Conservation (phyloP, 1,140 invertebrate genomes). For the Ladona fulva region DNA sequence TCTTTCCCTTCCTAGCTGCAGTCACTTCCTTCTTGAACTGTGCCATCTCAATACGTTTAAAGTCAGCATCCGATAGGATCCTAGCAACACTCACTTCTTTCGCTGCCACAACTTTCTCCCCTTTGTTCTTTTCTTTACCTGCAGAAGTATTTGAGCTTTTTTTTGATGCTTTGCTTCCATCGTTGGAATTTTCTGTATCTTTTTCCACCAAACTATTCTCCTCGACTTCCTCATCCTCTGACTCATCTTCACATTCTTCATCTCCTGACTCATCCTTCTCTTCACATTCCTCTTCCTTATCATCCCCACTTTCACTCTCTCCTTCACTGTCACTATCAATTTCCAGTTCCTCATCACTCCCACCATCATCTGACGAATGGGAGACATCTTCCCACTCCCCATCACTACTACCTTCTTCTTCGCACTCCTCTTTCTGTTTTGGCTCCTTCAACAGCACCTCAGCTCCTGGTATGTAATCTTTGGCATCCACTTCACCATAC, state of each 20-base stretch:
- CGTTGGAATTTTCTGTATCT: constrained; percentile 34
- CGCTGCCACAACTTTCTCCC: constrained; percentile 43
- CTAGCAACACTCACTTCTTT: constrained; percentile 61
- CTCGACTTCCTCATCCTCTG: constrained; percentile 34
- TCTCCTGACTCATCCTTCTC: constrained; percentile 32
- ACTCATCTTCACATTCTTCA: constrained; percentile 35
- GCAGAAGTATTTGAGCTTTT: not conserved
- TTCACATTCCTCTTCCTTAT: too few relatives aligned
- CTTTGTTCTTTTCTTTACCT: constrained; percentile 16
- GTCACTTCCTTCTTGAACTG: constrained; percentile 75
- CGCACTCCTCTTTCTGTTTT: constrained; percentile 30
- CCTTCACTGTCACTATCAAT: constrained; percentile 23
- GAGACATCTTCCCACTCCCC: constrained; percentile 68
- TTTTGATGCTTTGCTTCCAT: constrained; percentile 26
- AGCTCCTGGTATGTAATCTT: constrained; percentile 81
- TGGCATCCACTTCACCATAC: constrained; percentile 73
- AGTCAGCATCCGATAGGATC: constrained; percentile 92
- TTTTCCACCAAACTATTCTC: not conserved
- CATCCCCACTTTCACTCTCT: constrained; percentile 21
- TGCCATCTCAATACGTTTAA: constrained; percentile 74
- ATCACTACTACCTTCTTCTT: constrained; percentile 37
- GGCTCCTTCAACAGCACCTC: constrained; percentile 65
- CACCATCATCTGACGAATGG: constrained; percentile 54
- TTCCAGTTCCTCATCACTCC: constrained; percentile 24
- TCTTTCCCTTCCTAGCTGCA: constrained; percentile 51